Conservation (phyloP, 2,888 invertebrate genomes). For the Dasysyrphus tricinctus region DNA sequence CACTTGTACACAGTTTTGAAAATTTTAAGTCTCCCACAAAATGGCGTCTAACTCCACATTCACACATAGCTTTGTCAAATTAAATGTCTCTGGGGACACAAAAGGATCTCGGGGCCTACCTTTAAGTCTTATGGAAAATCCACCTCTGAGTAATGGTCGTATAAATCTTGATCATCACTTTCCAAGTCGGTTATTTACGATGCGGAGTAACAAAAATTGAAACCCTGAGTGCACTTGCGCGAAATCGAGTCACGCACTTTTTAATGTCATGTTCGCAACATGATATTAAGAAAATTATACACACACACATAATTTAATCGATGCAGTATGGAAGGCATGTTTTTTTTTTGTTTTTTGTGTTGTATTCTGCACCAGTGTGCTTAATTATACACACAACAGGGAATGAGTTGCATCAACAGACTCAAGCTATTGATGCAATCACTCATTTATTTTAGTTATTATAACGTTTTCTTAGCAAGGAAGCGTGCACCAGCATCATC, state of each 20-base stretch:
- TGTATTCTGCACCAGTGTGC: conserved; percentile 21
- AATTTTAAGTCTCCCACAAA: too few relatives aligned
- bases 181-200: conserved; percentile 16
- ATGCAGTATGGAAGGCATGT: conserved; percentile 50
- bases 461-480: conserved; percentile 41
- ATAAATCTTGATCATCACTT: conserved; percentile 36
- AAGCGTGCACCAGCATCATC: conserved; percentile 52
- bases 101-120: background rate
- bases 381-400: conserved; percentile 56
- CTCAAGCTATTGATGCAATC: conserved; percentile 53
- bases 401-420: conserved; percentile 11
- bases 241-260: conserved; percentile 75
- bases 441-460: conserved; percentile 50
- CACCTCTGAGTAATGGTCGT: background rate
- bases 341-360: background rate
- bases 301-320: conserved; percentile 67
- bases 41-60: too few relatives aligned
- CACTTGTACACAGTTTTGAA: too few relatives aligned
- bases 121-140: background rate
- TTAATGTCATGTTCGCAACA: conserved; percentile 74
- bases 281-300: conserved; percentile 74
- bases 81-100: background rate
- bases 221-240: conserved; percentile 54
- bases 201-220: conserved; percentile 22
- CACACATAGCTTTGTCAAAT: too few relatives aligned